phyloP scores from a whole-genome alignment of 2,888 invertebrate genomes.

The Phyllotreta striolata region DNA sequence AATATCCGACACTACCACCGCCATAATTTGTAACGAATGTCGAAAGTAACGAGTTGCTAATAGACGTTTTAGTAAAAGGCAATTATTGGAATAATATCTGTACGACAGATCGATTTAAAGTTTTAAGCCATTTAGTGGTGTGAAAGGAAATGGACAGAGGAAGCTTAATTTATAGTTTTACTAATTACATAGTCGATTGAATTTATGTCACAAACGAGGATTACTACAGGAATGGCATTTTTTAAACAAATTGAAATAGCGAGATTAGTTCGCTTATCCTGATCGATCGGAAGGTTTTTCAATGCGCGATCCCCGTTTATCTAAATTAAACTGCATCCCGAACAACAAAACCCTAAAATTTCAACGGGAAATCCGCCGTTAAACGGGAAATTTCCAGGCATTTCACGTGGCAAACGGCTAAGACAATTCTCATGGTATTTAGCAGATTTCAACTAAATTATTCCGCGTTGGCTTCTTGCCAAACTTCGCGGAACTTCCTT shows the following conservation, averaged over 20 bases:
- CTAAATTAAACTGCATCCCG: conserved; percentile 9
- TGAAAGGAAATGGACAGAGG: no score
- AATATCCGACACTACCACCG: conserved; percentile 28
- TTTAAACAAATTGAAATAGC: no score
- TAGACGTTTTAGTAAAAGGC: conserved; percentile 40
- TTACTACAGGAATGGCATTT: no score
- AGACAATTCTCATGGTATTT: conserved; percentile 57
- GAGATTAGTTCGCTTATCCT: no score
- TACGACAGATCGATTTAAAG: neutral
- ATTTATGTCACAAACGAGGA: no score
- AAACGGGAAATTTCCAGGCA: conserved; percentile 41
- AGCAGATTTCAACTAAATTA: conserved; percentile 57
- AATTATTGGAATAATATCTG: conserved; percentile 4
- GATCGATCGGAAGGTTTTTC: no score
- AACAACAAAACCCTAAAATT: conserved; percentile 31
- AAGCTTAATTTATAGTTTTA: no score
- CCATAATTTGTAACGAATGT: conserved; percentile 43
- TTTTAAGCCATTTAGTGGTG: no score
- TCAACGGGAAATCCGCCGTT: conserved; percentile 40
- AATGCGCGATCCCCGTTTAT: neutral
- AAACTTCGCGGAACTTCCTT: conserved; percentile 51
- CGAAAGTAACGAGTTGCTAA: conserved; percentile 48
- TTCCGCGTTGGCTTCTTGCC: conserved; percentile 49
- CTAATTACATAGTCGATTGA: no score
- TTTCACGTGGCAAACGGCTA: conserved; percentile 51